phyloP scores from a whole-genome alignment of 92 coral and sea anemone genomes.

The Metridium senile region DNA sequence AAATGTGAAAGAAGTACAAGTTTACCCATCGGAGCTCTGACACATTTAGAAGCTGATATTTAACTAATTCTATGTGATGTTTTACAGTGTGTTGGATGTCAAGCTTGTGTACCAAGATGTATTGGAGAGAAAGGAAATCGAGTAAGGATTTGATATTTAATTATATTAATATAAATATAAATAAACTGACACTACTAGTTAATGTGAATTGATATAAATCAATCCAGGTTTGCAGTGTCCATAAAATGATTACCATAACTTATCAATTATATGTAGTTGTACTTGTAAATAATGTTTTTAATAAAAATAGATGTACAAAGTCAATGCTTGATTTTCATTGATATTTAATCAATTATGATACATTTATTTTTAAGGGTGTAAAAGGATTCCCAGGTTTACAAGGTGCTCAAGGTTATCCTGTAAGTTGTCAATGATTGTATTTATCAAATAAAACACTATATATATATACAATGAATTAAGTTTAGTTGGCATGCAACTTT shows the following conservation, averaged over 20 bases:
- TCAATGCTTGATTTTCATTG: no score
- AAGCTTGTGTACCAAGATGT: constrained; percentile 83
- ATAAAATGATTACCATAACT: no score
- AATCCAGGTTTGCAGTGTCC: no score
- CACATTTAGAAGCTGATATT: neutral
- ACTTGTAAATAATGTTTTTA: no score
- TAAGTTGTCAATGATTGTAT: constrained; percentile 16
- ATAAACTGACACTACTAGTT: neutral
- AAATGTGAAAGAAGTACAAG: no score
- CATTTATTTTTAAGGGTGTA: constrained; percentile 44
- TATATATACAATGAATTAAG: no score
- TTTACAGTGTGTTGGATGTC: constrained; percentile 87
- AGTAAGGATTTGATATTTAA: constrained; percentile 37
- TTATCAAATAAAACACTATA: neutral
- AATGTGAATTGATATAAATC: no score
- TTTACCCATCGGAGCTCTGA: no score
- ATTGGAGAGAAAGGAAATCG: constrained; percentile 88
- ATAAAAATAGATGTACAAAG: no score
- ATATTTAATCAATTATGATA: neutral
- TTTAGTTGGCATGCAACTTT: neutral
- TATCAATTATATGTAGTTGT: no score
- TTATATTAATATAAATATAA: neutral
- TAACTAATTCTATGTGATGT: neutral
- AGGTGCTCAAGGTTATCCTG: constrained; percentile 72
- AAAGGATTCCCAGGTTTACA: constrained; percentile 65